Conservation (phyloP, 1,140 invertebrate genomes). For the Panagrolaimus sp. region DNA sequence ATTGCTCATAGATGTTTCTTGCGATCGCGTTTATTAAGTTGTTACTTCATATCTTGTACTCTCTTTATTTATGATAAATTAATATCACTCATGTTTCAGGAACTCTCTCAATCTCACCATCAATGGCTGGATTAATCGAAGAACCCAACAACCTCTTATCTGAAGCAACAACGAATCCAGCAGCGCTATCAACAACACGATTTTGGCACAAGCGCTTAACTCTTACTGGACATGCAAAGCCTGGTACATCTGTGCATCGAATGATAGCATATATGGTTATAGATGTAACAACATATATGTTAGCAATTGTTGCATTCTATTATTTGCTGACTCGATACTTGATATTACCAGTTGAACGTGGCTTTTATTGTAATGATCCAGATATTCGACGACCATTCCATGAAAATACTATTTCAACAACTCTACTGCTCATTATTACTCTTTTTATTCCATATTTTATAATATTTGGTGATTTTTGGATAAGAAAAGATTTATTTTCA, state of each 20-base stretch:
- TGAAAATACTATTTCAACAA: conserved; percentile 30
- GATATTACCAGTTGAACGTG: background rate
- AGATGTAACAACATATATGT: too few relatives aligned
- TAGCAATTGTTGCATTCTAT: too few relatives aligned
- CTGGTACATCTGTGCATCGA: background rate
- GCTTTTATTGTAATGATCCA: conserved; percentile 31
- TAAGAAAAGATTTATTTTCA: background rate
- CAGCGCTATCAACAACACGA: background rate
- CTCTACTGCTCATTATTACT: background rate
- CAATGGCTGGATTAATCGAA: too few relatives aligned
- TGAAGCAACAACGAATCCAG: background rate
- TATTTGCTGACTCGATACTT: background rate
- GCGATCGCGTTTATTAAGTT: too few relatives aligned
- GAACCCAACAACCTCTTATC: background rate
- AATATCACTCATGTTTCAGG: too few relatives aligned
- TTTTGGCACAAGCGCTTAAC: background rate
- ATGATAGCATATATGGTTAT: too few relatives aligned
- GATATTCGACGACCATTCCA: conserved; percentile 22
- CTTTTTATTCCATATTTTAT: background rate
- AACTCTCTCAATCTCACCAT: too few relatives aligned
- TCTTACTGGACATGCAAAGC: background rate
- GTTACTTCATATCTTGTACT: too few relatives aligned
- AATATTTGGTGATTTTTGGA: background rate
- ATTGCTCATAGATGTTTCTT: too few relatives aligned
- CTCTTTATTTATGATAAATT: too few relatives aligned